Evolutionary conservation across 2,113 vertebrate species (phyloP).

Genomic region (Calidris pugnax): DNA sequence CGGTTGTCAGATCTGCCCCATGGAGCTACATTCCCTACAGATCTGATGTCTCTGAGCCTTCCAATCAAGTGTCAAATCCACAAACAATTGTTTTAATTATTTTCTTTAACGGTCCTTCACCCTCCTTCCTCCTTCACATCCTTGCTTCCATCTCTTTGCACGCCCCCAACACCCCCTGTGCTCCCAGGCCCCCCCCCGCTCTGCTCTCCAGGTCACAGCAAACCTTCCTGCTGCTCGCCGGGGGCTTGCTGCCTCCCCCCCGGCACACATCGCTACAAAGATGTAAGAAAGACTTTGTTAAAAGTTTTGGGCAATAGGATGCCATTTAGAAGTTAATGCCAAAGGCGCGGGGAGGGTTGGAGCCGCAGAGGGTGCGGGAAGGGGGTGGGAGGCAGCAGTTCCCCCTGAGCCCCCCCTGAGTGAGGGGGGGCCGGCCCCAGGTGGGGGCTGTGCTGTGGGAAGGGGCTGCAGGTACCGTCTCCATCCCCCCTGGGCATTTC

Average conservation of each 20-base stretch:
- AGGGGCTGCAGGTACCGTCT: too few species aligned
- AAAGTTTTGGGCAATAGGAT: neutral
- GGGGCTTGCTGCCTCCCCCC: neutral
- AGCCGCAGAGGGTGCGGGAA: neutral
- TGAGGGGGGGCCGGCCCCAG: neutral
- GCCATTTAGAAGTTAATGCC: neutral
- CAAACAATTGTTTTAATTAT: neutral
- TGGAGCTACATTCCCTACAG: neutral
- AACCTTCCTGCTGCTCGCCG: neutral
- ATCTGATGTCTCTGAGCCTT: neutral
- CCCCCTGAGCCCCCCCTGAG: neutral
- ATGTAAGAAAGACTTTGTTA: neutral
- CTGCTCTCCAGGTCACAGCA: neutral
- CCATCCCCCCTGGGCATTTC: neutral
- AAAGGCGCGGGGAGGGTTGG: neutral
- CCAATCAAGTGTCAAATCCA: neutral
- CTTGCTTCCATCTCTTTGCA: neutral
- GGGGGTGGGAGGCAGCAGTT: neutral
- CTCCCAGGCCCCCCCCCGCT: neutral
- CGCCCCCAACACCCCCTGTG: neutral
- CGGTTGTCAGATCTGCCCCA: neutral
- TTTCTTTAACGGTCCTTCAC: neutral
- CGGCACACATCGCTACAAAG: neutral
- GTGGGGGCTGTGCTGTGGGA: neutral
- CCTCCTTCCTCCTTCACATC: neutral